Conservation (phyloP, 2,113 vertebrate genomes). For the Sapayoa aenigma region DNA sequence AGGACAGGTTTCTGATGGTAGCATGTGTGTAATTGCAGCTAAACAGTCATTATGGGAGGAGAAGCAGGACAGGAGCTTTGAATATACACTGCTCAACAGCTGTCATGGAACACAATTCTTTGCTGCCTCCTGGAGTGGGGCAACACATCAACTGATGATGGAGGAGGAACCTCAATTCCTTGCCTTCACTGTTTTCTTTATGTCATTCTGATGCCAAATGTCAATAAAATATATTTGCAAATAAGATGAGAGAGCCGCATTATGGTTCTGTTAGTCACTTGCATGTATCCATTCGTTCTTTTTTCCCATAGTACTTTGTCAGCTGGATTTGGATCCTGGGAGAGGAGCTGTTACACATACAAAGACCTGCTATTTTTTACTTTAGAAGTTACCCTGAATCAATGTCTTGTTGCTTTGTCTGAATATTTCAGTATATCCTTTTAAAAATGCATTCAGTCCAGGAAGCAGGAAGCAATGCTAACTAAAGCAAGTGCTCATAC, state of each 20-base stretch:
- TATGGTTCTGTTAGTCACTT: not conserved
- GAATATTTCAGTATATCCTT: conserved; percentile 32
- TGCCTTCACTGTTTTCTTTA: not conserved
- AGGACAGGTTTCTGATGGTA: not conserved
- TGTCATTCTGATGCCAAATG: not conserved
- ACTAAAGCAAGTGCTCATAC: not conserved
- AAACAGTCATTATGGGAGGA: not conserved
- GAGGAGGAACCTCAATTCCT: not conserved
- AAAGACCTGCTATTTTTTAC: not conserved
- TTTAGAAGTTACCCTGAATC: not conserved
- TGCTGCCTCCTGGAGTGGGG: not conserved
- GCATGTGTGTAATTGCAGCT: not conserved
- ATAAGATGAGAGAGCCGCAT: not conserved
- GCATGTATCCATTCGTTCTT: not conserved
- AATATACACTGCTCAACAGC: not conserved
- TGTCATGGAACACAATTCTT: not conserved
- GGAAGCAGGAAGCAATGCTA: not conserved
- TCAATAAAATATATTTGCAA: not conserved
- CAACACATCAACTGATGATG: not conserved
- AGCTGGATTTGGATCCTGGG: not conserved
- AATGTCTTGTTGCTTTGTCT: conserved; percentile 20
- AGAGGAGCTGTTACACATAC: not conserved
- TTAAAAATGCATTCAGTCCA: conserved; percentile 11
- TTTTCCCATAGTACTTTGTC: not conserved
- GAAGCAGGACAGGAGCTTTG: not conserved